A percentile compares a stretch with the other conserved stretches of the same genome.
Conservation (phyloP, 2,888 invertebrate species). For the Galeopsomyia nigrocyanea region DNA sequence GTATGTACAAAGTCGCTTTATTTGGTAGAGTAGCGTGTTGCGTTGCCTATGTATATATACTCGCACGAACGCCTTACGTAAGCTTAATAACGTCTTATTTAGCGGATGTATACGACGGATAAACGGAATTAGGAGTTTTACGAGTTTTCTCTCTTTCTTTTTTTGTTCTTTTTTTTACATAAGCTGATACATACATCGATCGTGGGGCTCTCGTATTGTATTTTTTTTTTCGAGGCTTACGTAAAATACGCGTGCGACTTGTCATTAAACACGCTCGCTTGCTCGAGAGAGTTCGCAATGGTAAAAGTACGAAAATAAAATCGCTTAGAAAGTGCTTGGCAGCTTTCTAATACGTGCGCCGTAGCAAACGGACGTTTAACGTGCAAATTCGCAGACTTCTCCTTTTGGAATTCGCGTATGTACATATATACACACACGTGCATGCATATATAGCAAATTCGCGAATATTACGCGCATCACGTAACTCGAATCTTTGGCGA, state of each 20-base stretch:
- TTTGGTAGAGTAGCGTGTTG: conserved; percentile 16
- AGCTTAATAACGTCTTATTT: conserved; percentile 39
- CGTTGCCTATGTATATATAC: no score
- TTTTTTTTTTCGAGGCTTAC: no score
- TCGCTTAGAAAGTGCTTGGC: conserved; percentile 30
- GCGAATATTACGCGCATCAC: no score
- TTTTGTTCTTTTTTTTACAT: no score
- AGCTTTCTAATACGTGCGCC: conserved; percentile 33
- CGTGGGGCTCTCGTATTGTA: no score
- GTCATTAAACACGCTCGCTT: neutral
- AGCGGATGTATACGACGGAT: conserved; percentile 30
- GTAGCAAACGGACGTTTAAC: no score
- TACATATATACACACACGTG: no score
- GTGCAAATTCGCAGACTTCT: no score
- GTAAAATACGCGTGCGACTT: neutral
- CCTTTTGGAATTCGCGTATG: no score
- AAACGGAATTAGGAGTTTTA: conserved; percentile 26
- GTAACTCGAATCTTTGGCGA: neutral
- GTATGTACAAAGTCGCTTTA: neutral
- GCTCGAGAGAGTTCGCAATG: no score
- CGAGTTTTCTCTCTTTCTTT: neutral
- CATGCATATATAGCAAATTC: neutral
- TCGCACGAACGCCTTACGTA: conserved; percentile 29
- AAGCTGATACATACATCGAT: no score
- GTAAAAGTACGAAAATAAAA: conserved; percentile 29